Conservation (phyloP, 2,888 invertebrate genomes). For the Kryphioiulus occultus region DNA sequence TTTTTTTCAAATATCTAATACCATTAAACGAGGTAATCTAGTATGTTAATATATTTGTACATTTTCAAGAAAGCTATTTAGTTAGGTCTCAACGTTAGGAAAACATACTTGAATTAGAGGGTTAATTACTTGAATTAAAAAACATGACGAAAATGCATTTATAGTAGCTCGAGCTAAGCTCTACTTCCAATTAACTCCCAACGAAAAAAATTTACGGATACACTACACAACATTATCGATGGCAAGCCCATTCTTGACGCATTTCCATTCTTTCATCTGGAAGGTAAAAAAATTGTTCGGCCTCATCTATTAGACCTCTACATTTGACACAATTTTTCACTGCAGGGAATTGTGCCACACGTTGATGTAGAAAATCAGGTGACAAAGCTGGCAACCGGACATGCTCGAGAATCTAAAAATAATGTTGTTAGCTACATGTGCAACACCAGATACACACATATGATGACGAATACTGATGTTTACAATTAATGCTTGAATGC, state of each 20-base stretch:
- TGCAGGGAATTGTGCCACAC: conserved; percentile 62
- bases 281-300: conserved; percentile 64
- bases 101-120: too few relatives aligned
- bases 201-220: too few relatives aligned
- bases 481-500: neutral
- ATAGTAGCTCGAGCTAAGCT: too few relatives aligned
- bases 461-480: neutral
- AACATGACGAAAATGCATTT: too few relatives aligned
- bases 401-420: conserved; percentile 62
- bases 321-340: conserved; percentile 62
- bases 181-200: too few relatives aligned
- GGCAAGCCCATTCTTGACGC: conserved; percentile 61
- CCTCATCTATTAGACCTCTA: conserved; percentile 64
- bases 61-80: too few relatives aligned
- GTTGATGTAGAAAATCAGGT: conserved; percentile 66
- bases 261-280: conserved; percentile 64
- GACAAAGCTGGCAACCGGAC: conserved; percentile 65
- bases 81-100: too few relatives aligned
- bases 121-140: too few relatives aligned
- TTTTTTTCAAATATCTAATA: too few relatives aligned
- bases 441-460: neutral
- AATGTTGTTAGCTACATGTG: neutral
- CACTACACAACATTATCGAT: too few relatives aligned
- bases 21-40: too few relatives aligned
- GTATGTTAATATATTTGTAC: too few relatives aligned